Evolutionary conservation across 2,888 invertebrate species (phyloP), one percentile per base, ranked within the genome.

Genomic region (Cerastis rubricosa): DNA sequence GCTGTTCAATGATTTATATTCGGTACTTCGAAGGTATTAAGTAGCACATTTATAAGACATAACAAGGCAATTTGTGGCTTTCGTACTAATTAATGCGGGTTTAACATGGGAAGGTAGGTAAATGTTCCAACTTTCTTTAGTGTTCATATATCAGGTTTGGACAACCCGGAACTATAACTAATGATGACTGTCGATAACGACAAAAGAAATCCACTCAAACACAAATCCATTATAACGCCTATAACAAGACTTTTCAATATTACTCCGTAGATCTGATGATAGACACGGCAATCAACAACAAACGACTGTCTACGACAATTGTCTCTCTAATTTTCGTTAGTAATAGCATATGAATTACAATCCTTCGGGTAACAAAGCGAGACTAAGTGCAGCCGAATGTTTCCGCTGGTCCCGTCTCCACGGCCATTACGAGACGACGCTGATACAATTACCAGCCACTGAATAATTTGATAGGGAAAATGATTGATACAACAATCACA

Each of bases 401-500:
- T 95, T 95, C 95, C 94, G 94, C 92, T 90, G 91, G 90, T 85
- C 85, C 88, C 89, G 89, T 91, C 90, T 89, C 88, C 83, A 88
- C 89, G 87, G 90, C 93, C 95, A 95, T 95, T 95, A 94, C 88
- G 90, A 92, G 91, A 91, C 89, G 91, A 92, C 93, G 93, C 93
- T 94, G 94, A 95, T 95, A 95, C 92, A 95, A 96, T 96, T 95
- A 96, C 95, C 92, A 92, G 91, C 96, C 95, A 95, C 96, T 94
- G 95, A 96, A 96, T 96, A 95, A 96, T 96, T 96, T 96, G 95
- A 95, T 96, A 95, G 94, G 93, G 94, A 95, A 96, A 95, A 96
- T 96, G 96, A 96, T 96, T 96, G 96, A 96, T 96, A 96, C 95
- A 95, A 96, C 95, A 94, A 96, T 95, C 96, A 94, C 93, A 93